Evolutionary conservation across 2,888 invertebrate species (phyloP), one percentile per base, ranked within the genome.

Genomic region (Chrysotoxum bicinctum): DNA sequence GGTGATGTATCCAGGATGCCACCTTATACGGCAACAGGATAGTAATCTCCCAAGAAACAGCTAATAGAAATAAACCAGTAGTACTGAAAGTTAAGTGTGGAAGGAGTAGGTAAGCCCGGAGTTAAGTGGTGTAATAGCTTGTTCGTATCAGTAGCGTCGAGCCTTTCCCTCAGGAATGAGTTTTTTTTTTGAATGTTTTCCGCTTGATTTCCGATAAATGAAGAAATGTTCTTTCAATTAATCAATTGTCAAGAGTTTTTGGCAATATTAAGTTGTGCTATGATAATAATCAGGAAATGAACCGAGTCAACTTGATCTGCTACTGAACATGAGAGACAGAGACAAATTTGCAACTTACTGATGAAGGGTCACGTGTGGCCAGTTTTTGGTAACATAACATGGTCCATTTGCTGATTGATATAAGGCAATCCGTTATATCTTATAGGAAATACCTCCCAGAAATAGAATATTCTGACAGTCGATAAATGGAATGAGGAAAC

Each of bases 191-290:
- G 58, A 48, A 76, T 76, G 74, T 81, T 81, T 85, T 85, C 85
- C 54, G 80, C 76, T 54, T 73, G 72, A 81, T 85, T 85, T 85
- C 76, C 80, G 32, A 54, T 48, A 76, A 62, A 81, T 73, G 81
- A 85, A 62, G 72, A 72, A 73, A 80, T 80, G 58, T 76, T 60
- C 60, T 85, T 68, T 81, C 85, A 85, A 85, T 85, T 85, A 85
- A 85, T 85, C 85, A 85, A 76, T 81, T 85, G 85, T 85, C 81
- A 85, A 48, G 60, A 64, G 26, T 43, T 58, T 45, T 26, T 68
- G 52, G 72, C 37, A 56, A 48, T 72, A 58, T 52, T 72, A 48
- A 72, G 69, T 62, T 75, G 52, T 64, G 52, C 40, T 32, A 32
- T 32, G 85, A 85, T 85, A 76, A 68, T 56, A 62, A 85, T 76